Base-by-base conservation (phyloP, 2,113 vertebrate species). In the Chaetura pelagica region DNA sequence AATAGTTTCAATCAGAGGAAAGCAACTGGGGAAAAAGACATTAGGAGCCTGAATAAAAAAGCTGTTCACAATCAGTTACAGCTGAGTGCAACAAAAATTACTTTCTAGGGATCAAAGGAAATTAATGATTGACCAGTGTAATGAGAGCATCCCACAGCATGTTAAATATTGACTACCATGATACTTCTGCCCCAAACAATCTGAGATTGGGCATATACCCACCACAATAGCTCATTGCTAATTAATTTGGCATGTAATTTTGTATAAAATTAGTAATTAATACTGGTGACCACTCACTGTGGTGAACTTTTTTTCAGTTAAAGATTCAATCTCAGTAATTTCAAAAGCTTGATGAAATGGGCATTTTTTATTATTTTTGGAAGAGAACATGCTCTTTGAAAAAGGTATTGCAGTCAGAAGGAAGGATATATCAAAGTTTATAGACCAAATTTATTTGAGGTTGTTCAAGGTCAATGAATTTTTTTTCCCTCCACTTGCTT, bases 81-180 rank as follows among this genome's bases (percentile, higher is more conserved):
- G 94, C 95, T 96, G 97, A 97, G 79, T 97, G 95, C 87, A 94
- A 96, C 92, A 97, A 97, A 98, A 98, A 97, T 98, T 96, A 94
- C 96, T 97, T 98, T 98, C 95, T 90, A 92, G 91, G 94, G 96
- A 98, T 97, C 96, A 97, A 96, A 98, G 79, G 77, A 98, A 98
- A 97, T 95, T 94, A 98, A 97, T 74, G 81, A 83, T 94, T 98
- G 97, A 97, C 97, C 96, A 96, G 92, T 94, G 93, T 89, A 97
- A 95, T 76, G 78, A 97, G 89, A 97, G 87, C 95, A 95, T 96
- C 93, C 91, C 89, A 97, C 79, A 80, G 81, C 87, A 90, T 97
- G 93, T 97, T 98, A 96, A 98, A 98, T 97, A 97, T 98, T 97
- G 97, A 97, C 97, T 94, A 87, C 84, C 59, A 57, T 93, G 52